A percentile compares a stretch with the other conserved stretches of the same genome.
phyloP scores from a whole-genome alignment of 2,113 vertebrate species.

The Nannobrachium achirus region DNA sequence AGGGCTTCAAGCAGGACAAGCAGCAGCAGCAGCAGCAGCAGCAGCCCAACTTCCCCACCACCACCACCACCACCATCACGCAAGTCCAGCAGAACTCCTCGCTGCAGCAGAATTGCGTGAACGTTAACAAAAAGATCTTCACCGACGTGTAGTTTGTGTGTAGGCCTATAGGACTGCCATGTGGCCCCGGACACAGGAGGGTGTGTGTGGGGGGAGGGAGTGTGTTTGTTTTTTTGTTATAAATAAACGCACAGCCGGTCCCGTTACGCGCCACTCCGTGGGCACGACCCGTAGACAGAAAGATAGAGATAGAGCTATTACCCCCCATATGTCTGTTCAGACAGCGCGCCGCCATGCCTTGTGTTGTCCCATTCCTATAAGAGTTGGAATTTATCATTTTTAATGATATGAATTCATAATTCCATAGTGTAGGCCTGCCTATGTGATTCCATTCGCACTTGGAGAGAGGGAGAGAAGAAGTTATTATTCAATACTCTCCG shows the following conservation, averaged over 20 bases:
- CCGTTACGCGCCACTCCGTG: too few relatives aligned
- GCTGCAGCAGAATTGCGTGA: conserved; percentile 91
- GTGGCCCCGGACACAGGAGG: conserved; percentile 29
- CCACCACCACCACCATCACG: conserved; percentile 77
- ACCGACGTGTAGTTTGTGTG: conserved; percentile 88
- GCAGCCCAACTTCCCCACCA: conserved; percentile 86
- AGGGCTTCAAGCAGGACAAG: conserved; percentile 85
- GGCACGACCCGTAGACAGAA: background rate
- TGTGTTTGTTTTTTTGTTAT: background rate
- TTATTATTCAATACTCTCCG: conserved; percentile 3
- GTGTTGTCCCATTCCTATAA: conserved; percentile 49
- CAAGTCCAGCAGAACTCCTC: conserved; percentile 83
- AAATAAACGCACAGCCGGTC: background rate
- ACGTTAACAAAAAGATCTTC: conserved; percentile 96
- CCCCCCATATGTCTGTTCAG: conserved; percentile 28
- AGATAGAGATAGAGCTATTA: background rate
- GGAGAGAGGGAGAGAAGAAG: conserved; percentile 26
- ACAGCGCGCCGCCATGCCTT: conserved; percentile 33
- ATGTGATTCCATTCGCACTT: conserved; percentile 39
- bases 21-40: conserved; percentile 84
- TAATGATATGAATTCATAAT: conserved; percentile 47
- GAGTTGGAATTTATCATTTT: conserved; percentile 46
- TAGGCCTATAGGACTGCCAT: conserved; percentile 2
- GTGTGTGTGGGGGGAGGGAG: background rate
- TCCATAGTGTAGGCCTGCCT: background rate